Conservation (phyloP, 2,797 vertebrate species). For the Corythornis leucogaster region DNA sequence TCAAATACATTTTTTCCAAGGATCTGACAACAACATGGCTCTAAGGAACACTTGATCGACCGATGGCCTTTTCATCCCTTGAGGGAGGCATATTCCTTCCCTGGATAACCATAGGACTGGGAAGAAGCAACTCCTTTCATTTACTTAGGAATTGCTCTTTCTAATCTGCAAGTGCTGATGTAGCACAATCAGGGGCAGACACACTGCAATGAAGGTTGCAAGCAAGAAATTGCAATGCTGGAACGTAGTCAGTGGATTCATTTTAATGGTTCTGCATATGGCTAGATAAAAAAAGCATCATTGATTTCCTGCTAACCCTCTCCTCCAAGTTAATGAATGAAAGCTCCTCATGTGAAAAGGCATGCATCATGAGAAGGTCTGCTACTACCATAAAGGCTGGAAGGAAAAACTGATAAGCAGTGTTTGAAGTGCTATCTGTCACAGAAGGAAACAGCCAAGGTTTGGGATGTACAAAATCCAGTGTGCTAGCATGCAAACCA, state of each 20-base stretch:
- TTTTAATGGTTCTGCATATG: slow-evolving; percentile 43
- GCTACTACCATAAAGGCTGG: not conserved
- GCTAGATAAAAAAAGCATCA: slow-evolving; percentile 21
- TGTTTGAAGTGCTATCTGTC: not conserved
- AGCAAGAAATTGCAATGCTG: slow-evolving; percentile 57
- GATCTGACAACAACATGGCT: not conserved
- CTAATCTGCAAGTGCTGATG: slow-evolving; percentile 39
- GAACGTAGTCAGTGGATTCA: slow-evolving; percentile 46
- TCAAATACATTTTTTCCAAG: not conserved
- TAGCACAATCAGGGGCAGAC: slow-evolving; percentile 12
- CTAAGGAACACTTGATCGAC: not conserved
- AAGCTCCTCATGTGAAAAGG: slow-evolving; percentile 26
- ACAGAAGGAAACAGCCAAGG: not conserved
- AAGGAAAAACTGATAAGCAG: slow-evolving; percentile 8
- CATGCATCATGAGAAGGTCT: not conserved
- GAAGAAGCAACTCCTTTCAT: not conserved
- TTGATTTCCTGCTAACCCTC: slow-evolving; percentile 53
- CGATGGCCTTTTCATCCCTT: rapidly evolving
- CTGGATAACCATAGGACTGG: not conserved
- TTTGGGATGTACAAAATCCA: not conserved
- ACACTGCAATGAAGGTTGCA: slow-evolving; percentile 31
- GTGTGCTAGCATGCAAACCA: not conserved
- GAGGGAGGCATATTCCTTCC: not conserved
- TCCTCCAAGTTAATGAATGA: slow-evolving; percentile 62
- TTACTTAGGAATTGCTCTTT: not conserved